Base-by-base conservation (phyloP, 2,888 invertebrate species). In the Lasioglossum oenotherae region DNA sequence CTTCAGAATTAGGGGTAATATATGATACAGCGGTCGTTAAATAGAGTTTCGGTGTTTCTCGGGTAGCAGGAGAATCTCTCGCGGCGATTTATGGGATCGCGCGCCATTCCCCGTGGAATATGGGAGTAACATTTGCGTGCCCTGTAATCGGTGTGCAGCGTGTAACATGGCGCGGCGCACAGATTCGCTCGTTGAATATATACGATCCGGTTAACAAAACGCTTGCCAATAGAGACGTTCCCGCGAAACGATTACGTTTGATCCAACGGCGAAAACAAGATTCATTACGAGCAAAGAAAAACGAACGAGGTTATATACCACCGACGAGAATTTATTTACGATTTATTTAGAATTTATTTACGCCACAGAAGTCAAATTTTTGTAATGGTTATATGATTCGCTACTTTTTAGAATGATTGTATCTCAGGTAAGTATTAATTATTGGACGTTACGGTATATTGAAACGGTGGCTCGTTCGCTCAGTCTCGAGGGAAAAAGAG, bases 1-100 rank as follows among this genome's bases (percentile, higher is more conserved):
- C 27, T 71, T 74, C 49, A 74, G 69, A 82, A 82, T 82, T 80
- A 80, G 6, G 44, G 57, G 46, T 74, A 80, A 74, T 57, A 57
- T 80, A 69, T 74, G 80, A 74, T 80, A 74, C 80, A 74, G 4
- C 69, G 69, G 64, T 35, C 73, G 80, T 80, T 80, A 80, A 74
- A 82, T 74, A 69, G 69, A 44, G 44, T 57, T 80, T 57, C 80
- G 80, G 23, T 82, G 80, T 82, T 44, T 23, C 69, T 57, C 38
- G 57, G 57, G 46, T 8, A 10, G 6, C 44, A 53, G 57, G 14
- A 74, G 74, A 82, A 80, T 82, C 80, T 74, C 44, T 69, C 27
- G 80, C 49, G 31, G 4, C 23, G 44, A 82, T 80, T 82, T 82
- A 82, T 82, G 49, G 82, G 35, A 74, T 69, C 82, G 69, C 23